Percentiles rank a stretch among this genome's conserved stretches.
phyloP scores from a whole-genome alignment of 1,140 invertebrate genomes.

The Tigriopus japonicus region DNA sequence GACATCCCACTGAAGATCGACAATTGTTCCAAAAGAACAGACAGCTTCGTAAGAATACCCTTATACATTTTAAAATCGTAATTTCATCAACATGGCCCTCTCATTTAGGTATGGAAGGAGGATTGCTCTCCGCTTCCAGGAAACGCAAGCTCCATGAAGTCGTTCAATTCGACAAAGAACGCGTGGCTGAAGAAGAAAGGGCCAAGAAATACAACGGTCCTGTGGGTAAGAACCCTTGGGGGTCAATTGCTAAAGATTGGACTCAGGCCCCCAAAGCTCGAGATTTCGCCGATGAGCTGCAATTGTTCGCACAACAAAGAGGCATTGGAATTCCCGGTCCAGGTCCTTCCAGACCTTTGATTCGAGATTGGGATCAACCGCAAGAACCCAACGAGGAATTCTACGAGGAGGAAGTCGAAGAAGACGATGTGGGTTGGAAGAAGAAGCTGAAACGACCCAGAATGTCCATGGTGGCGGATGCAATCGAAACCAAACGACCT shows the following conservation, averaged over 20 bases:
- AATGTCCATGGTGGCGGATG: background rate
- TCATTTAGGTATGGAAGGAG: background rate
- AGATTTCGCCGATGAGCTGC: background rate
- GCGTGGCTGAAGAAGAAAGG: background rate
- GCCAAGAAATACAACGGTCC: conserved; percentile 5
- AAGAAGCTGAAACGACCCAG: background rate
- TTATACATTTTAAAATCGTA: background rate
- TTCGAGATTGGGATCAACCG: background rate
- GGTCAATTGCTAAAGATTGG: conserved; percentile 44
- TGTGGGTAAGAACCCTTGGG: conserved; percentile 43
- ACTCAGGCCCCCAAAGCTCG: background rate
- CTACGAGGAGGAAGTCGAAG: background rate
- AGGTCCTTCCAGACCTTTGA: background rate
- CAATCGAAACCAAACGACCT: background rate
- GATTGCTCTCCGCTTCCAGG: background rate
- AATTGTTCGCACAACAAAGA: background rate
- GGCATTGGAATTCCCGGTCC: background rate
- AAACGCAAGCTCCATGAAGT: background rate
- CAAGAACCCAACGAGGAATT: background rate
- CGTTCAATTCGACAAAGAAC: background rate
- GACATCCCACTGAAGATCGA: background rate
- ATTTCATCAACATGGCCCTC: background rate
- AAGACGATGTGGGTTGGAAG: background rate
- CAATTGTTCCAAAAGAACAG: background rate
- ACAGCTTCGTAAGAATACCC: background rate